These are phyloP conservation scores for Tiliacea aurago DNA, from an alignment of 2,888 invertebrate genomes.

Conservation along the genomic window DNA sequence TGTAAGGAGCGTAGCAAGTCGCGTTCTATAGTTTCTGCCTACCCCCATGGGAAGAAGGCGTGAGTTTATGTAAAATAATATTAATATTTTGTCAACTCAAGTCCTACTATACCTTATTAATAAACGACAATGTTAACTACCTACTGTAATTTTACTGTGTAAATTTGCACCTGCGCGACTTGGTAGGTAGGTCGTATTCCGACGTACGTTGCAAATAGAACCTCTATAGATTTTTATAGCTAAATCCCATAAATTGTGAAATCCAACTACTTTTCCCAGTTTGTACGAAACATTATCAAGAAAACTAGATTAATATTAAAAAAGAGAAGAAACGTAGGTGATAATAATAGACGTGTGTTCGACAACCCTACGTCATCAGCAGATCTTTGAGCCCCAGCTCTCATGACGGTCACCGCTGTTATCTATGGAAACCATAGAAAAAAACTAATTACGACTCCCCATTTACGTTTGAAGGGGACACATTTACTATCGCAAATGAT, in stretches of 20 bases:
- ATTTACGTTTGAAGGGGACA: slow-evolving; percentile 80
- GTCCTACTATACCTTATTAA: no score
- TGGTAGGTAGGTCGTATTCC: no score
- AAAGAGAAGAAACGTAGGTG: neutral
- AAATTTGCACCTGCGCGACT: neutral
- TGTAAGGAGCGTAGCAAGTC: no score
- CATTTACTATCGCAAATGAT: slow-evolving; percentile 62
- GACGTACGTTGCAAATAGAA: neutral
- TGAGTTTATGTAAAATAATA: no score
- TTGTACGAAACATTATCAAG: neutral
- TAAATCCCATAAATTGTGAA: neutral
- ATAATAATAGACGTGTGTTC: neutral
- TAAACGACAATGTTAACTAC: no score
- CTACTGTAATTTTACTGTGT: neutral
- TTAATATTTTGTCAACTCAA: no score
- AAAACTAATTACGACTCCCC: slow-evolving; percentile 85
- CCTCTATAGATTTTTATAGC: neutral
- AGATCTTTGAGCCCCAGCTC: slow-evolving; percentile 76
- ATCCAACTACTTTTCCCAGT: neutral
- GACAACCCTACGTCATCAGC: slow-evolving; percentile 76
- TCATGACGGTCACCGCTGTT: slow-evolving; percentile 79
- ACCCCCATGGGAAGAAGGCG: no score
- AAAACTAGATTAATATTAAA: neutral
- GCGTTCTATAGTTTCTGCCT: no score
- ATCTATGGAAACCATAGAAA: slow-evolving; percentile 86